Evolutionary conservation across 2,888 invertebrate species (phyloP), one percentile per base, ranked within the genome.

Genomic region (Erebia ligea): DNA sequence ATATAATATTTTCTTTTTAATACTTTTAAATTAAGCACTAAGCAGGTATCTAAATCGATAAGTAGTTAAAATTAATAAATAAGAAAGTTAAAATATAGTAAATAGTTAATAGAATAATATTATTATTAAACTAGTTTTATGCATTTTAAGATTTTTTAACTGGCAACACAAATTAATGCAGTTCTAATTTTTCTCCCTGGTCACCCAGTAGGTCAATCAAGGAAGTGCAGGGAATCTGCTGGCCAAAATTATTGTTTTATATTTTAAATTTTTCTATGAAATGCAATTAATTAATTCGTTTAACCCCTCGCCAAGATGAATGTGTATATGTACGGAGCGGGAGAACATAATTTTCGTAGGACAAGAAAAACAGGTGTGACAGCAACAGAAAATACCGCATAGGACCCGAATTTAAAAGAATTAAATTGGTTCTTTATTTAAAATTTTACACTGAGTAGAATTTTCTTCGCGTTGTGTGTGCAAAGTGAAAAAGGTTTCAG

Each of bases 341-440:
- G 85, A 84, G 87, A 79, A 76, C 77, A 81, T 82, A 83, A 80
- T 78, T 80, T 80, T 78, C 79, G 76, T 76, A 82, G 84, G 82
- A 84, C 83, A 81, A 80, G 84, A 75, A 76, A 76, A 78, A 82
- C 84, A 84, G 86, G 87, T 85, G 86, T 83, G 81, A 80, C 79
- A 75, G 75, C 72, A 73, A 86, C 84, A 81, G 82, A 77, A 81
- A 86, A 88, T 89, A 91, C 92, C 91, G 91, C 91, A 92, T 91
- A 87, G 61, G 77, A 80, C 79, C 80, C 76, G 74, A 71, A 75
- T 77, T 56, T 77, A 81, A 82, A 84, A 81, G 82, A 80, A 68
- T 76, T 80, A 64, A 56, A 52, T 48, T 42, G 45, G 52, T 17
- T 69, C 80, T 80, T 13, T 42, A 54, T 19, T 56, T 67, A 13